Evolutionary conservation across 2,797 vertebrate species (phyloP), one percentile per base, ranked within the genome.

Genomic region (Notoglanidium macrostoma): DNA sequence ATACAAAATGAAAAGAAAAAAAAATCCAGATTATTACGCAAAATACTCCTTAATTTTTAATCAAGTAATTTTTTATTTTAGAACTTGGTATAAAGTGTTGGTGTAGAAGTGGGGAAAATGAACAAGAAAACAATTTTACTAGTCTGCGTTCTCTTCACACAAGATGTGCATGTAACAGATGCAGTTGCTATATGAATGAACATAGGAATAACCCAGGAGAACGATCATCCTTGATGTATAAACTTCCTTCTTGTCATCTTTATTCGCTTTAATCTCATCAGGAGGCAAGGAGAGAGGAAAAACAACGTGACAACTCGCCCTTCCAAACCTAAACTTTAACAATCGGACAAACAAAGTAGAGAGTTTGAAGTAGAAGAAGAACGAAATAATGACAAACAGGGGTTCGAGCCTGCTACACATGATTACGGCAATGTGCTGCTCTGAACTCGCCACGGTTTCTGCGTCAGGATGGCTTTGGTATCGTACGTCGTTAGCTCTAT

Each of bases 21-120:
- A 87, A 89, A 88, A 51, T 61, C 76, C 5, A 78, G 32, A 46
- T 89, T 86, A 57, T 90, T 63, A 83, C 86, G 81, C 55, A 91
- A 86, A 90, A 61, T 40, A n/a, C 11, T 73, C 70, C 32, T 21
- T 55, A n/a, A 10, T 32, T 11, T 11, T 78, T 35, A 35, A 35
- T 74, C 23, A 74, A 68, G n/a, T 67, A 4, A 91, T 81, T 70
- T 76, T 72, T 26, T 3, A 61, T 49, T 82, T 46, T n/a, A 59
- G 54, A 81, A 21, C 19, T 35, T 51, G 14, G 29, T 54, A 77
- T 83, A 79, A 85, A 70, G 73, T 51, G 44, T 54, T 11, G 68
- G 67, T 88, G 74, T 88, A 23, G 11, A 0, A 12, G 32, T 17
- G 21, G 29, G 19, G 78, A 19, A 59, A 51, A 57, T 73, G 55